A percentile compares a stretch with the other conserved stretches of the same genome.
phyloP scores from a whole-genome alignment of 2,797 vertebrate genomes.

The Smutsia temminckii region DNA sequence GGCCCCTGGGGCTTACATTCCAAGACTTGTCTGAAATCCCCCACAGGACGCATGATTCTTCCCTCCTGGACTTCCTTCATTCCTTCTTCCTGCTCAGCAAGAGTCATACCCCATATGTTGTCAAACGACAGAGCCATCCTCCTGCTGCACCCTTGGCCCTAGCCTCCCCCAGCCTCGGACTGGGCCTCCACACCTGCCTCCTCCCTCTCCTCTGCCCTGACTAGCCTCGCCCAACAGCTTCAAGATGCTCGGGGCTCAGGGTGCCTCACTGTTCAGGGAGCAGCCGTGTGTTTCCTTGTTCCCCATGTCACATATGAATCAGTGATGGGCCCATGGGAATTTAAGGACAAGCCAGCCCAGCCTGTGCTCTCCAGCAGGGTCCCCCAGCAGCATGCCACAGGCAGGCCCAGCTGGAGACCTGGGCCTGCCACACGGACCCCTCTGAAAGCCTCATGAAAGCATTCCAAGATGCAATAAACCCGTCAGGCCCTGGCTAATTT shows the following conservation, averaged over 20 bases:
- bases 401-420: slow-evolving; percentile 69
- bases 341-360: background rate
- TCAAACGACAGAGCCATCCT: background rate
- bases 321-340: background rate
- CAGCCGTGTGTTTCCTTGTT: background rate
- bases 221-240: background rate
- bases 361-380: background rate
- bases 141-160: background rate
- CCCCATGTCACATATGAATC: background rate
- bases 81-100: background rate
- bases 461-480: slow-evolving; percentile 82
- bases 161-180: background rate
- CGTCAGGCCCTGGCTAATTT: slow-evolving; percentile 79
- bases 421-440: slow-evolving; percentile 57
- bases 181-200: background rate
- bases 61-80: background rate
- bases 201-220: background rate
- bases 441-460: slow-evolving; percentile 82
- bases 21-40: background rate
- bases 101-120: fast-evolving
- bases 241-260: background rate
- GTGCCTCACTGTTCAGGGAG: background rate
- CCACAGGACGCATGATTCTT: background rate
- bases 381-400: slow-evolving; percentile 20
- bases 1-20: background rate